phyloP scores from a whole-genome alignment of 2,888 invertebrate species.

The Lycophotia porphyrea region DNA sequence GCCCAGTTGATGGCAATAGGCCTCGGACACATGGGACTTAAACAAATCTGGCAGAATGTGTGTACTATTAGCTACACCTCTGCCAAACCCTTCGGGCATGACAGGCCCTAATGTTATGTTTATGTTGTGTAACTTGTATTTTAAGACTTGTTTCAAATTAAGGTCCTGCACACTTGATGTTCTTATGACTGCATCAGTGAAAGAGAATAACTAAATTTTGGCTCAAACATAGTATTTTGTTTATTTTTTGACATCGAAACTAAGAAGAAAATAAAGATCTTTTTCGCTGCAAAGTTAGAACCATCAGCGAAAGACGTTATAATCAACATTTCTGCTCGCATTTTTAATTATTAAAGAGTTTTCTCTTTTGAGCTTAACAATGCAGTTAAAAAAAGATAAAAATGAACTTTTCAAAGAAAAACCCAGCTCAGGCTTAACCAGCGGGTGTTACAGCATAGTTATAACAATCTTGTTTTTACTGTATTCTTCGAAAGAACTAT shows the following conservation, averaged over 20 bases:
- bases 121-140: too few species aligned
- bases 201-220: neutral
- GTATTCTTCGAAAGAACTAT: constrained; percentile 9
- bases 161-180: neutral
- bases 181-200: neutral
- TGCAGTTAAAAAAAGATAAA: neutral
- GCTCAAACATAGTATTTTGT: neutral
- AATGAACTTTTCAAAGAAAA: neutral
- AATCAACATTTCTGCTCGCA: neutral
- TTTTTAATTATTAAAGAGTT: neutral
- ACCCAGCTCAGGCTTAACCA: neutral
- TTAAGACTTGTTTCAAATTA: neutral
- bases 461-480: constrained; percentile 4
- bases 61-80: too few species aligned
- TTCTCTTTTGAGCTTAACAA: neutral
- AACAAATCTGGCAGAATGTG: too few species aligned
- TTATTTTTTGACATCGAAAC: neutral
- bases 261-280: neutral
- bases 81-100: too few species aligned
- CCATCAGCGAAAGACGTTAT: neutral
- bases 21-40: too few species aligned
- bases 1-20: too few species aligned
- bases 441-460: neutral
- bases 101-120: too few species aligned
- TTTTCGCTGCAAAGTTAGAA: neutral